Conservation (phyloP, 2,888 invertebrate species). For the Kuschelorhynchus macadamiae region DNA sequence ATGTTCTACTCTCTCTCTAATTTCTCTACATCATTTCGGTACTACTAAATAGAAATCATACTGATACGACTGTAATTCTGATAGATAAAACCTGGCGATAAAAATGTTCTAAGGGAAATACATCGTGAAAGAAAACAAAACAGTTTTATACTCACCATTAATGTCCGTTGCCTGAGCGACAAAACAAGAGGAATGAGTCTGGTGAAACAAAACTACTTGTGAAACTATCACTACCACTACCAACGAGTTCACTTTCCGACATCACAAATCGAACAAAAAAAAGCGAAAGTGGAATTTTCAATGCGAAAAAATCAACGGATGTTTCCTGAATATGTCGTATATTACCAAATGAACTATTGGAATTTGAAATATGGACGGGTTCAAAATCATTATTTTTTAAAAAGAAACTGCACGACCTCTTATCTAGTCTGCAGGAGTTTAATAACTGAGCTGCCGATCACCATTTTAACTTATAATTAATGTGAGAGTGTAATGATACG, state of each 20-base stretch:
- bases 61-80: too few relatives aligned
- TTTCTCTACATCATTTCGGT: too few relatives aligned
- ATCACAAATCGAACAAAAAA: constrained; percentile 20
- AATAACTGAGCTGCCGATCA: constrained; percentile 32
- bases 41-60: too few relatives aligned
- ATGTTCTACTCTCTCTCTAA: too few relatives aligned
- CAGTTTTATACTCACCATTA: too few relatives aligned
- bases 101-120: too few relatives aligned
- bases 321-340: background rate
- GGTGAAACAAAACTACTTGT: constrained; percentile 2
- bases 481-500: constrained; percentile 17
- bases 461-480: constrained; percentile 37
- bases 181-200: too few relatives aligned
- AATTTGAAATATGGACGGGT: background rate
- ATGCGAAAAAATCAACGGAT: background rate
- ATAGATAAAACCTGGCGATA: too few relatives aligned
- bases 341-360: too few relatives aligned
- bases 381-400: constrained; percentile 10
- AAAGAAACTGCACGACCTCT: constrained; percentile 21
- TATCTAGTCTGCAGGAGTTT: constrained; percentile 32
- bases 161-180: too few relatives aligned
- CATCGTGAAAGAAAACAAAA: too few relatives aligned
- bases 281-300: background rate
- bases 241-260: constrained; percentile 17
- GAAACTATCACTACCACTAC: constrained; percentile 15